Conservation (phyloP, 2,113 vertebrate species). For the Cololabis saira region DNA sequence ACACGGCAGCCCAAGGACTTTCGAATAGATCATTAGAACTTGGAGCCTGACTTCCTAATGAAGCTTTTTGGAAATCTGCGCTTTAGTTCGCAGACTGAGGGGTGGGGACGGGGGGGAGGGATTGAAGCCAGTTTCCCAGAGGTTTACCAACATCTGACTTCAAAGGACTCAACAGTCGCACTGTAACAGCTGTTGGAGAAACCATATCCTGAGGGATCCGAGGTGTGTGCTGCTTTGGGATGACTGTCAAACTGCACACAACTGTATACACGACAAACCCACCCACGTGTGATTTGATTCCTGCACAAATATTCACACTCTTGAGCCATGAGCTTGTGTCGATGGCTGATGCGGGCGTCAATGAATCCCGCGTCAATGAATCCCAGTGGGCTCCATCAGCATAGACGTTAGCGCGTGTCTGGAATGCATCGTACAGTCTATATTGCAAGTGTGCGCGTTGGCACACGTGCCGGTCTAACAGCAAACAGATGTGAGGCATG, state of each 20-base stretch:
- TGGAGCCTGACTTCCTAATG: constrained; percentile 51
- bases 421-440: background rate
- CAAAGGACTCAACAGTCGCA: constrained; percentile 57
- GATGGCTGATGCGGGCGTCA: too few relatives aligned
- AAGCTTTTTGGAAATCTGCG: constrained; percentile 56
- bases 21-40: constrained; percentile 57
- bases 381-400: too few relatives aligned
- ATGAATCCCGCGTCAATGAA: too few relatives aligned
- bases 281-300: background rate
- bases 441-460: constrained; percentile 14
- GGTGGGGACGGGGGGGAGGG: constrained; percentile 30
- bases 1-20: constrained; percentile 46
- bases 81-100: constrained; percentile 49
- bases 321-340: too few relatives aligned
- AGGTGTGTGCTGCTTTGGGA: constrained; percentile 13
- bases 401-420: background rate
- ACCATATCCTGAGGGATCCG: constrained; percentile 46
- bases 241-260: background rate
- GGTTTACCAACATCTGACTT: constrained; percentile 65
- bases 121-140: constrained; percentile 59
- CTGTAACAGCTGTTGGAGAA: constrained; percentile 46
- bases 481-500: constrained; percentile 53
- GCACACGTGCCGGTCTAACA: constrained; percentile 31
- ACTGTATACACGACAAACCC: background rate
- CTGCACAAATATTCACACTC: background rate